Evolutionary conservation across 1,140 invertebrate genomes (phyloP).

Genomic region (Sesamia nonagrioides): DNA sequence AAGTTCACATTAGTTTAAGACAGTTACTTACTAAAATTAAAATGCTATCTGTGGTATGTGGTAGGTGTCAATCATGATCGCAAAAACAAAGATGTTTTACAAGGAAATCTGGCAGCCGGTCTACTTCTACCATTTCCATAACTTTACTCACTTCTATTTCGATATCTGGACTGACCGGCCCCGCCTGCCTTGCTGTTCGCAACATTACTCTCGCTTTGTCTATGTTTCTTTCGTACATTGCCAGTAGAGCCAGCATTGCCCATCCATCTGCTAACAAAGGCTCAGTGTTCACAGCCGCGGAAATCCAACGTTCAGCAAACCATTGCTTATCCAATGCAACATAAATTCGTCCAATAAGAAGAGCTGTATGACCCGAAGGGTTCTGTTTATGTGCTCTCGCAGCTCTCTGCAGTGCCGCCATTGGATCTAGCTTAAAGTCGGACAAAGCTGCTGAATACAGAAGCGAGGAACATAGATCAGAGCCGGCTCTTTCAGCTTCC

Average conservation of each 20-base stretch:
- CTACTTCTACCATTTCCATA: slow-evolving; percentile 65
- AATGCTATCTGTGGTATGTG: no score
- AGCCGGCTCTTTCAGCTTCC: slow-evolving; percentile 69
- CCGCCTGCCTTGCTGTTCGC: slow-evolving; percentile 76
- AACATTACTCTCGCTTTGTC: slow-evolving; percentile 73
- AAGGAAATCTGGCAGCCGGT: slow-evolving; percentile 67
- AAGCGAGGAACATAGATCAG: slow-evolving; percentile 65
- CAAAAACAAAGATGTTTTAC: slow-evolving; percentile 78
- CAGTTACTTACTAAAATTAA: no score
- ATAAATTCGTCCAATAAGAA: slow-evolving; percentile 73
- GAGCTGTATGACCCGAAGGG: slow-evolving; percentile 73
- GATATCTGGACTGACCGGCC: slow-evolving; percentile 71
- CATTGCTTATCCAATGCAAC: slow-evolving; percentile 63
- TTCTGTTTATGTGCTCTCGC: slow-evolving; percentile 75
- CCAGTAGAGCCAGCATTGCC: slow-evolving; percentile 75
- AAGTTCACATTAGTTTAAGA: no score
- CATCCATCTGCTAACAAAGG: slow-evolving; percentile 77
- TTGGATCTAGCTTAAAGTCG: slow-evolving; percentile 64
- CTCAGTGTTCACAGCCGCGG: slow-evolving; percentile 74
- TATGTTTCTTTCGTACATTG: slow-evolving; percentile 68
- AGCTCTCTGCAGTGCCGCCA: slow-evolving; percentile 71
- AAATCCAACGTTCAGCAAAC: slow-evolving; percentile 75
- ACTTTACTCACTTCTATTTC: slow-evolving; percentile 68
- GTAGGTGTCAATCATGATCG: slow-evolving; percentile 62
- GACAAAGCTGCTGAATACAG: slow-evolving; percentile 71